A percentile compares a stretch with the other conserved stretches of the same genome.
Evolutionary conservation across 2,888 invertebrate genomes (phyloP).

Genomic region (Drosophila neotestacea): DNA sequence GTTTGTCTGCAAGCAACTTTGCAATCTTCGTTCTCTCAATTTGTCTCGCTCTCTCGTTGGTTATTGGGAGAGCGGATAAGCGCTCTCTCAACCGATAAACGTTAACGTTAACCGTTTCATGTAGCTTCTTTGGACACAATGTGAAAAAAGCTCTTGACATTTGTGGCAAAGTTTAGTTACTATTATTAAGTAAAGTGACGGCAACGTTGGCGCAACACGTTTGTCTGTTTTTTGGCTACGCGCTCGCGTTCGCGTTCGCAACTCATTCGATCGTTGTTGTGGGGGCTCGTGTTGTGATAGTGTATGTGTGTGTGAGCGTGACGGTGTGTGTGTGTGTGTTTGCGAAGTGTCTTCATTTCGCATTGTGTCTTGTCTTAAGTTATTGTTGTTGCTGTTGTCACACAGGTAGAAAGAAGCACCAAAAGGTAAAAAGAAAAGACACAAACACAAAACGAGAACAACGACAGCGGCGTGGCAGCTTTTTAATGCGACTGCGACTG

Average conservation of each 20-base stretch:
- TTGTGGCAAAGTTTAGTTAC: conserved; percentile 69
- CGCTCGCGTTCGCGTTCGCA: conserved; percentile 50
- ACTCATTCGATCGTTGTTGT: conserved; percentile 52
- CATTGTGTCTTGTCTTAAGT: conserved; percentile 18
- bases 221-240: conserved; percentile 46
- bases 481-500: conserved; percentile 43
- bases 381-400: conserved; percentile 43
- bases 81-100: conserved; percentile 16
- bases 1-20: conserved; percentile 19
- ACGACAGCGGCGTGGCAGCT: conserved; percentile 43
- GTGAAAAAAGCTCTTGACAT: conserved; percentile 47
- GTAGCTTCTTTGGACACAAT: conserved; percentile 21
- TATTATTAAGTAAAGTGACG: conserved; percentile 81
- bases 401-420: conserved; percentile 40
- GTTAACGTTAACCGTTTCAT: conserved; percentile 47
- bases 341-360: conserved; percentile 51
- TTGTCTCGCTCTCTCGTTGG: background rate
- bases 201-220: conserved; percentile 66
- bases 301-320: conserved; percentile 4
- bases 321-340: conserved; percentile 2
- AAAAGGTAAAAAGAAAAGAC: background rate
- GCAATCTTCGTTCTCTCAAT: background rate
- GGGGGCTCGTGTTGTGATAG: conserved; percentile 39
- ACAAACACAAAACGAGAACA: conserved; percentile 48
- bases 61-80: background rate